Base-by-base conservation (phyloP, 2,797 vertebrate species). In the Paratrypauchen microcephalus region DNA sequence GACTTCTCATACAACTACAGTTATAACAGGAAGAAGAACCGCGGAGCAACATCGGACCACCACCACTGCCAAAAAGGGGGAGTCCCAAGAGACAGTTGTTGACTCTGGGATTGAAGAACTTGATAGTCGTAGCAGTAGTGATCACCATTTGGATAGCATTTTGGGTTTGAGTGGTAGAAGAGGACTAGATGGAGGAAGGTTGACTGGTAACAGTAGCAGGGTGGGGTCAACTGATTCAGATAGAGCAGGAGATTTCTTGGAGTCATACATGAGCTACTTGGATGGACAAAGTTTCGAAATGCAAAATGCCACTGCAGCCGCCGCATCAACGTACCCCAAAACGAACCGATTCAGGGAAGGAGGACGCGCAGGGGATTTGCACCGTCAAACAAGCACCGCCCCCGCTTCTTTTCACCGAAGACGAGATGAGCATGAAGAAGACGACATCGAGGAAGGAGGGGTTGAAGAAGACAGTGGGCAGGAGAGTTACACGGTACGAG, bases 41-140 rank as follows among this genome's bases (percentile, higher is more conserved):
- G 89, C 92, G 66, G 93, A 95, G 50, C 94, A 94, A 78, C 90
- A 94, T 84, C 72, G 92, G 74, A 2, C 92, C 78, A 79, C 93
- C 71, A 86, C 88, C 68, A 61, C 92, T 71, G 19, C 94, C 30
- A 96, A 95, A 36, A 95, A 95, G 70, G 95, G 95, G 1, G 96
- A 96, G 78, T 96, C 96, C 62, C 93, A 89, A 86, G 94, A 94
- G 74, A 94, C 93, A 2, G 93, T 94, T 67, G 93, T 93, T 63
- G 96, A 98, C 73, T 98, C 96, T 24, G 96, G 96, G 3, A 97
- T 98, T 15, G 96, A 98, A 76, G 96, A 98, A 73, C 90, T 97
- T 67, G 96, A 98, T 86, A 98, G 96, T 73, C 94, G 96, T 24
- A 96, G 96, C 90, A 96, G 96, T 88, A 97, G 96, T 0, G 96